Evolutionary conservation across 2,888 invertebrate genomes (phyloP), one percentile per base, ranked within the genome.

Genomic region (Agrochola lychnidis): DNA sequence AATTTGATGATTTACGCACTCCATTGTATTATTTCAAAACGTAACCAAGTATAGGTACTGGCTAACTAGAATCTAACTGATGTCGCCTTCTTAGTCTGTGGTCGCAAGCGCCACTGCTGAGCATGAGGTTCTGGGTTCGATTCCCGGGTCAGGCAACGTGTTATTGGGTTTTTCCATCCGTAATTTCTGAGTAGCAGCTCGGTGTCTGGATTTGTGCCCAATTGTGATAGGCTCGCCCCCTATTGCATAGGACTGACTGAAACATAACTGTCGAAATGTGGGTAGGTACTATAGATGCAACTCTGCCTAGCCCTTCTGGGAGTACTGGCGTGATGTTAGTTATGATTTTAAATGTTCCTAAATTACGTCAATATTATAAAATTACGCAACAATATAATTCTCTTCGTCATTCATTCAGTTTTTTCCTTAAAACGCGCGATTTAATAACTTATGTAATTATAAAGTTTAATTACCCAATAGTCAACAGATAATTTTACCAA

Each of bases 1-100:
- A 79, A 76, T 72, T 78, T 45, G 78, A 75, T 82, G 73, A 79
- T 87, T 87, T 83, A 80, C 78, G 81, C 69, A 66, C 59, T 68
- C 25, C 64, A 78, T 81, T 86, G 64, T 48, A 53, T 69, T 59
- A 25, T 75, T 74, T 74, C 45, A 62, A 51, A 63, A 63, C 19
- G 14, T 76, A 40, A 48, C 40, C 42, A 64, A 64, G 40, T 42
- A 22, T 59, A 30, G 30, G 30, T 30, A 30, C 10, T 64, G 19
- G 1, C 7, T 25, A 25, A n/a, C 22, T 30, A 51, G 4, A 45
- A 48, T 67, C 2, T 45, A 68, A 16, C 5, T 61, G 12, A 25
- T 7, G 22, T 45, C 14, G 16, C 10, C 40, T 64, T 5, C n/a
- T 64, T 64, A 16, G n/a, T 25, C 7, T 40, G 4, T 22, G 22